Evolutionary conservation across 2,888 invertebrate genomes (phyloP).

Genomic region (Aplocera efformata): DNA sequence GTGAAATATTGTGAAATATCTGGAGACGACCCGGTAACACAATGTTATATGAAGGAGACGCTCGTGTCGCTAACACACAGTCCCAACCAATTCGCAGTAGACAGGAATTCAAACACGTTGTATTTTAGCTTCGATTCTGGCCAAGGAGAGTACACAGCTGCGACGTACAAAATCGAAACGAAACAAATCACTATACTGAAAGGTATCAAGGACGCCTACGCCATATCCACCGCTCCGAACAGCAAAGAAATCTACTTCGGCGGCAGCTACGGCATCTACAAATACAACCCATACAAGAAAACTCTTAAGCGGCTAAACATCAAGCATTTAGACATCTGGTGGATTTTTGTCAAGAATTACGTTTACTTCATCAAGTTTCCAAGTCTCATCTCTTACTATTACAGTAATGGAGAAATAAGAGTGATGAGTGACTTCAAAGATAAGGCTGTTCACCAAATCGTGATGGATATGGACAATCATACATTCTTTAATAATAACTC

Average conservation of each 20-base stretch:
- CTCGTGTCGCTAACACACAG: constrained; percentile 52
- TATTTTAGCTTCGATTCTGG: constrained; percentile 67
- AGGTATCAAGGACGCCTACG: constrained; percentile 66
- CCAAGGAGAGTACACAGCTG: constrained; percentile 59
- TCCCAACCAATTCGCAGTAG: constrained; percentile 62
- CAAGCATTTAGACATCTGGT: constrained; percentile 62
- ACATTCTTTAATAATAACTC: constrained; percentile 59
- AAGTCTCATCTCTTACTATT: constrained; percentile 51
- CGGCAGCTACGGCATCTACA: constrained; percentile 65
- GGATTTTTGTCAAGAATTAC: constrained; percentile 50
- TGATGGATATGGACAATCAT: constrained; percentile 51
- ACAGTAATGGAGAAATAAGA: constrained; percentile 44
- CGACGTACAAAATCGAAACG: constrained; percentile 46
- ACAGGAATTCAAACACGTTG: constrained; percentile 47
- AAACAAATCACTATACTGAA: constrained; percentile 53
- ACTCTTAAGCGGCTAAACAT: constrained; percentile 45
- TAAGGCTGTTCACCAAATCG: constrained; percentile 54
- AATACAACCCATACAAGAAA: constrained; percentile 42
- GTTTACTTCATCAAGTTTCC: constrained; percentile 65
- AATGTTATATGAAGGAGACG: constrained; percentile 57
- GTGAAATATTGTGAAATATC: constrained; percentile 45
- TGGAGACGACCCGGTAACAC: constrained; percentile 38
- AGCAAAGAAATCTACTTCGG: constrained; percentile 58
- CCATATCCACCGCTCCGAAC: constrained; percentile 45
- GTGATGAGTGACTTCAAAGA: constrained; percentile 37